A percentile compares a stretch with the other conserved stretches of the same genome.
Evolutionary conservation across 2,113 vertebrate species (phyloP).

Genomic region (Dasyprocta punctata): DNA sequence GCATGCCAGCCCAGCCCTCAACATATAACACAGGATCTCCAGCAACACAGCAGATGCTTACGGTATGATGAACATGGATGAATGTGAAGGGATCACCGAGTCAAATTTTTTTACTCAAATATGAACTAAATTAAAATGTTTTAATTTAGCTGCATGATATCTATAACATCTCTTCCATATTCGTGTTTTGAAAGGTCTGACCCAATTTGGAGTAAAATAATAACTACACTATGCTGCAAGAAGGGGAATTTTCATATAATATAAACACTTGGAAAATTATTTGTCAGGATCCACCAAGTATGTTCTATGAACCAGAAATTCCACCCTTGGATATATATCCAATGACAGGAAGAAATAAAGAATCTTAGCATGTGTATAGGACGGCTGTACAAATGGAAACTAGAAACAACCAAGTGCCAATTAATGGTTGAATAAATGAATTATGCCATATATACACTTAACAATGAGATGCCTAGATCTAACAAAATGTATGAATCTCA

Average conservation of each 20-base stretch:
- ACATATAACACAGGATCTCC: neutral
- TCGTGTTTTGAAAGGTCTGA: neutral
- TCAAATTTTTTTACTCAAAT: neutral
- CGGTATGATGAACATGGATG: neutral
- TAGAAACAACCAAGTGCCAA: neutral
- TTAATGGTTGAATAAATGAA: neutral
- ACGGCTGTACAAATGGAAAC: neutral
- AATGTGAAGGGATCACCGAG: neutral
- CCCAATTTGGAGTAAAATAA: slow-evolving; percentile 11
- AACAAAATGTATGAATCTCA: neutral
- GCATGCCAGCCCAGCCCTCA: neutral
- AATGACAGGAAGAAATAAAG: neutral
- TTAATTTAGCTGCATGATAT: neutral
- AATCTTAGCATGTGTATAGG: neutral
- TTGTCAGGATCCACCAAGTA: neutral
- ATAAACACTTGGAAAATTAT: neutral
- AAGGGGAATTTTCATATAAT: neutral
- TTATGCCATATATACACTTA: neutral
- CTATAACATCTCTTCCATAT: neutral
- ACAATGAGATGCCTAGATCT: neutral
- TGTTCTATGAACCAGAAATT: neutral
- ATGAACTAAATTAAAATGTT: neutral
- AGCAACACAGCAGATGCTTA: neutral
- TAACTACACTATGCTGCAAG: neutral
- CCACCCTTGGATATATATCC: neutral